Base-by-base conservation (phyloP, 1,140 invertebrate species). In the Vanessa tameamea region DNA sequence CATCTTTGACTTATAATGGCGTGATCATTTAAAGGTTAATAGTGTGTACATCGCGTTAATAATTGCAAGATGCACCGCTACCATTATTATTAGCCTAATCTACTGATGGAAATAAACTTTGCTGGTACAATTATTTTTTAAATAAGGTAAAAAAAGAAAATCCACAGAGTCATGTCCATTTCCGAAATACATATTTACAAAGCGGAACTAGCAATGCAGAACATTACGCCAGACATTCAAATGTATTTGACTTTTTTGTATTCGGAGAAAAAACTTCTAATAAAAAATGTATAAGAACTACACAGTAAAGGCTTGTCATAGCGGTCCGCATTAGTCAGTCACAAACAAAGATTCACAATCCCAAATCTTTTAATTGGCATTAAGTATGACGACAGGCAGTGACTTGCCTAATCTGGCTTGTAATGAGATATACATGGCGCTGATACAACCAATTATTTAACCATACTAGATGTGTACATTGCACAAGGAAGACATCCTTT, bases 361-460 rank as follows among this genome's bases (percentile, higher is more conserved):
- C 82, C 73, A 87, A 90, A 89, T 91, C 87, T 91, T 92, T 92
- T 91, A 92, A 90, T 92, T 90, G 90, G 90, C 87, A 89, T 92
- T 90, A 90, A 90, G 83, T 86, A 90, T 92, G 89, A 89, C 90
- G 90, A 91, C 88, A 92, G 87, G 85, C 80, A 77, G 87, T 92
- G 90, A 92, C 90, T 92, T 92, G 90, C 89, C 83, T 87, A 89
- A 92, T 90, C 83, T 80, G 79, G 67, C 83, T 75, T 67, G 74
- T 84, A 84, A 87, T 82, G 83, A 84, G 84, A 86, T 87, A 48
- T 66, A 71, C 79, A 86, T 81, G 83, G 89, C 87, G 89, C 15
- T 81, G 86, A 23, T 84, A 81, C 26, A 76, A 81, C 72, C 15
- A 65, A 31, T 31, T 57, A 9, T 26, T n/a, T 63, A 43, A 26